phyloP scores from a whole-genome alignment of 1,140 invertebrate genomes.

The Vanessa tameamea region DNA sequence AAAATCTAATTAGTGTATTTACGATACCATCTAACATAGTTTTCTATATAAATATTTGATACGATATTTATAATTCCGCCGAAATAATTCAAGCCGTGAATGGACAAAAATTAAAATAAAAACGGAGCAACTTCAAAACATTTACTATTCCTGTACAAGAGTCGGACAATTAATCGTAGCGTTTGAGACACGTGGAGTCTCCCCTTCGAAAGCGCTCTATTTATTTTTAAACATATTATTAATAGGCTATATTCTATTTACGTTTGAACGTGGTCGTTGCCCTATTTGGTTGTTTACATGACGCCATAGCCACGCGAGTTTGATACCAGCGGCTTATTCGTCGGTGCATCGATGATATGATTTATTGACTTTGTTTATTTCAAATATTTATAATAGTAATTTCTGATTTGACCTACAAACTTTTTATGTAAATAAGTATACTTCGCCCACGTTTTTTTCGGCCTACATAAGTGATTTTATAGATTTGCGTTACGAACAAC shows the following conservation, averaged over 20 bases:
- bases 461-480: too few relatives aligned
- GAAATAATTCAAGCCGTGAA: slow-evolving; percentile 25
- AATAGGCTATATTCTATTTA: slow-evolving; percentile 71
- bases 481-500: too few relatives aligned
- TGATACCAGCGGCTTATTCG: slow-evolving; percentile 1
- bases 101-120: slow-evolving; percentile 29
- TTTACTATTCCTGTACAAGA: slow-evolving; percentile 42
- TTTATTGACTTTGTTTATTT: slow-evolving; percentile 21
- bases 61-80: slow-evolving; percentile 3
- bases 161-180: slow-evolving; percentile 61
- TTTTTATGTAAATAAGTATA: background rate
- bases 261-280: slow-evolving; percentile 67
- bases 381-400: slow-evolving; percentile 17
- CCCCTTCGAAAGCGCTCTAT: slow-evolving; percentile 52
- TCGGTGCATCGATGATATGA: background rate
- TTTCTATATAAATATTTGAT: background rate
- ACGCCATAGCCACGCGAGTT: slow-evolving; percentile 28
- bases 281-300: slow-evolving; percentile 77
- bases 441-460: too few relatives aligned
- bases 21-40: too few relatives aligned
- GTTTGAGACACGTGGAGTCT: slow-evolving; percentile 63
- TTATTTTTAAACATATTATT: slow-evolving; percentile 69
- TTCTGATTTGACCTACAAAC: slow-evolving; percentile 7
- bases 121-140: slow-evolving; percentile 33
- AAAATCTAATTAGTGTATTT: background rate